Evolutionary conservation across 2,113 vertebrate species (phyloP).

Genomic region (Stomatorhinus ivindoensis): DNA sequence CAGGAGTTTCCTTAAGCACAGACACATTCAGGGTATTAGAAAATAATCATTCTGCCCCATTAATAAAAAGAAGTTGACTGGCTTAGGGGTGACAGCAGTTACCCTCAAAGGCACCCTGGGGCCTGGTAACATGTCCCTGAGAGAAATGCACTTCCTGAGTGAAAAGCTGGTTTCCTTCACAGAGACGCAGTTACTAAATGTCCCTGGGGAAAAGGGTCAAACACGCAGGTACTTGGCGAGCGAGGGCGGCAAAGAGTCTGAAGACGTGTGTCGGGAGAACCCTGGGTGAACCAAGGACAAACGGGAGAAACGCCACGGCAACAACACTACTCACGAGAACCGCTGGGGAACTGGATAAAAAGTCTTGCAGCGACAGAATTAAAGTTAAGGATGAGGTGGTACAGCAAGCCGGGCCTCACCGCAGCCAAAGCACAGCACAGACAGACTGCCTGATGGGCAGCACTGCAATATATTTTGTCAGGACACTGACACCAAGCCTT

Average conservation of each 20-base stretch:
- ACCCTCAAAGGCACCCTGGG: not conserved
- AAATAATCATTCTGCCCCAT: not conserved
- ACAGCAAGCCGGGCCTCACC: not conserved
- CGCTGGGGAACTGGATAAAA: not conserved
- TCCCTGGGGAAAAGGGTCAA: not conserved
- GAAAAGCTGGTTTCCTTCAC: not conserved
- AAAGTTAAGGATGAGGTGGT: not conserved
- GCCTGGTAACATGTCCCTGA: not conserved
- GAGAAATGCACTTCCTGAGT: not conserved
- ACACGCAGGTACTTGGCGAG: not conserved
- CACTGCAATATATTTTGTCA: not conserved
- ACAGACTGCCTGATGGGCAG: not conserved
- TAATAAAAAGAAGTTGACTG: not conserved
- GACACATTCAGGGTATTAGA: not conserved
- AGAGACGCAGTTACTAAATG: not conserved
- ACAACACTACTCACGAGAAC: not conserved
- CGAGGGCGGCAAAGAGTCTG: not conserved
- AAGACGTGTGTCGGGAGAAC: not conserved
- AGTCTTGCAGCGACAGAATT: not conserved
- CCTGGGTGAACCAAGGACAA: not conserved
- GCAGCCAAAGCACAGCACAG: not conserved
- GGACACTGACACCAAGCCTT: not conserved
- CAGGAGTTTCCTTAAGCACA: not conserved
- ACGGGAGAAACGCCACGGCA: not conserved
- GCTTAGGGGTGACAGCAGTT: not conserved